Evolutionary conservation across 2,797 vertebrate species (phyloP), one percentile per base, ranked within the genome.

Genomic region (Hirundo rustica): DNA sequence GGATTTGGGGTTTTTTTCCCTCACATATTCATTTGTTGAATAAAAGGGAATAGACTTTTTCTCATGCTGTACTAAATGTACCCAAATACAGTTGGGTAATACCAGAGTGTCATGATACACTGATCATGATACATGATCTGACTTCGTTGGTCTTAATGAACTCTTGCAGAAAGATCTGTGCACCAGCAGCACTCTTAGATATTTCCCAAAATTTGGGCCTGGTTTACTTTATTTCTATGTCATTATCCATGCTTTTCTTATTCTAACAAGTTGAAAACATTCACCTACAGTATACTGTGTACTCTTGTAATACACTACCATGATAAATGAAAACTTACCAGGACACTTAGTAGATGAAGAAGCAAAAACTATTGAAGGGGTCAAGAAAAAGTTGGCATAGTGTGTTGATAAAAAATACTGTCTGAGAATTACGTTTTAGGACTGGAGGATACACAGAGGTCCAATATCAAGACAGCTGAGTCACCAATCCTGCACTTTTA

Each of bases 1-100:
- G 22, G 1, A 18, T 30, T 73, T 36, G 14, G n/a, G 1, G 0
- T 27, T 34, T 51, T 51, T 71, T 74, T 12, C 1, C 1, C 15
- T 42, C 11, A 40, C 9, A 21, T 44, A 30, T 22, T 84, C 21
- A 36, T 32, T 19, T 50, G 16, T 13, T 83, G 23, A 86, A 54
- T 76, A 61, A 91, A 88, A 77, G 7, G 17, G 5, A 68, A 47
- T 16, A 44, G 12, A 7, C 5, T 79, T 73, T 73, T 83, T 71
- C 17, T 88, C 10, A 23, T 53, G 38, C 15, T 78, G 9, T 53
- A 17, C 5, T 64, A 53, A 47, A 36, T 29, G 11, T 48, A 25
- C 53, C 44, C 38, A 38, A 38, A 38, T 38, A 45, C 12, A 10
- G 7, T 44, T 76, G 16, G 7, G 13, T 67, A 78, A 40, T 57